Evolutionary conservation across 2,888 invertebrate species (phyloP), one percentile per base, ranked within the genome.

Genomic region (Mesochorus sp.): DNA sequence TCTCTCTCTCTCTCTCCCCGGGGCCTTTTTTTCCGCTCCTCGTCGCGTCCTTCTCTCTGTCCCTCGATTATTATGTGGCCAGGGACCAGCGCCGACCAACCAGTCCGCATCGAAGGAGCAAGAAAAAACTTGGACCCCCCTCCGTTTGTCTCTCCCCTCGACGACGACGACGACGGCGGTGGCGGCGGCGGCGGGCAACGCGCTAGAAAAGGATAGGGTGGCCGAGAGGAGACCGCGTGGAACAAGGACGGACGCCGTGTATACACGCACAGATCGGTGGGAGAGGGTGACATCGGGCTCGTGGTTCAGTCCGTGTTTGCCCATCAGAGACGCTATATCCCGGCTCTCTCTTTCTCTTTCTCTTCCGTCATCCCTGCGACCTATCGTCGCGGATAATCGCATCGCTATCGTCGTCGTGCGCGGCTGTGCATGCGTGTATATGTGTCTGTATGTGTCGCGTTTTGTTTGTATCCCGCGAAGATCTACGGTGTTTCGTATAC

Each of bases 251-350:
- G 81, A 74, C 78, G 24, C 49, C n/a, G 62, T 82, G 87, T 87
- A 84, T 87, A 59, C 64, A 44, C 42, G 34, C 61, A 62, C 61
- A 85, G 87, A 88, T 88, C 85, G 84, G 84, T 83, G 80, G 85
- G 83, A 85, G 87, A 88, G 88, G 86, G 85, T 86, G 87, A 86
- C 86, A 88, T 84, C 83, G 83, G 83, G 84, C 81, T 83, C 88
- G 86, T 84, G 87, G 84, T 88, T 88, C 90, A 90, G 90, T 90
- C 88, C 88, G 89, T 88, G 89, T 90, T 90, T 86, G 89, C 87
- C 90, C 89, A 90, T 87, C 88, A 88, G 88, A 89, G 89, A 89
- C 87, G 87, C 82, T 67, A 67, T 75, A 83, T 86, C 81, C 67
- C 21, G 64, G 76, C 75, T 75, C 78, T 79, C 74, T 70, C 57